Evolutionary conservation across 2,113 vertebrate species (phyloP).

Genomic region (Dasyprocta punctata): DNA sequence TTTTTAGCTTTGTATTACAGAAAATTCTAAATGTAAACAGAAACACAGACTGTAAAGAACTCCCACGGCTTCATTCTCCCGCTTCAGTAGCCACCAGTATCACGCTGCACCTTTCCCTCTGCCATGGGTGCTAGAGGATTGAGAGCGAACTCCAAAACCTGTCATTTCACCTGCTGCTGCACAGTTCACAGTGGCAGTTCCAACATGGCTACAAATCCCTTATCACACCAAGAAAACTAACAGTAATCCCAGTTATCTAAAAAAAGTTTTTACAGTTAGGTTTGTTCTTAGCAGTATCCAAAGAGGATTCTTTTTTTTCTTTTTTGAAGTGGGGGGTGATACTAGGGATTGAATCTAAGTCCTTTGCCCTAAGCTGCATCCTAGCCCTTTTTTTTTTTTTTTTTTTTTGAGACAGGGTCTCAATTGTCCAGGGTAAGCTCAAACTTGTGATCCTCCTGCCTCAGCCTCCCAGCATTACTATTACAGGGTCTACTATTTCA

Average conservation of each 20-base stretch:
- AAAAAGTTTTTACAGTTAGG: background rate
- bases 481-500: background rate
- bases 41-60: background rate
- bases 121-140: background rate
- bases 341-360: background rate
- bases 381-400: background rate
- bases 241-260: background rate
- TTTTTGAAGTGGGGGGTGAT: background rate
- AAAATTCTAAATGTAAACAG: conserved; percentile 25
- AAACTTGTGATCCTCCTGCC: background rate
- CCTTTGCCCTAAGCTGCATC: background rate
- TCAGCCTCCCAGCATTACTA: background rate
- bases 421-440: background rate
- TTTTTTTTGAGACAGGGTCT: background rate
- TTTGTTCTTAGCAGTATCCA: conserved; percentile 37
- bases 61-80: background rate
- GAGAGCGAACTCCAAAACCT: background rate
- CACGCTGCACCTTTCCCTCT: background rate
- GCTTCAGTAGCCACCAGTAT: background rate
- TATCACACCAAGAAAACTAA: background rate
- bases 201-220: background rate
- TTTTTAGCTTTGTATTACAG: background rate
- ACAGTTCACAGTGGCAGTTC: background rate
- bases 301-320: background rate
- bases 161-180: background rate